Conservation (phyloP, 92 coral and sea anemone species). For the Palythoa caribaeorum region DNA sequence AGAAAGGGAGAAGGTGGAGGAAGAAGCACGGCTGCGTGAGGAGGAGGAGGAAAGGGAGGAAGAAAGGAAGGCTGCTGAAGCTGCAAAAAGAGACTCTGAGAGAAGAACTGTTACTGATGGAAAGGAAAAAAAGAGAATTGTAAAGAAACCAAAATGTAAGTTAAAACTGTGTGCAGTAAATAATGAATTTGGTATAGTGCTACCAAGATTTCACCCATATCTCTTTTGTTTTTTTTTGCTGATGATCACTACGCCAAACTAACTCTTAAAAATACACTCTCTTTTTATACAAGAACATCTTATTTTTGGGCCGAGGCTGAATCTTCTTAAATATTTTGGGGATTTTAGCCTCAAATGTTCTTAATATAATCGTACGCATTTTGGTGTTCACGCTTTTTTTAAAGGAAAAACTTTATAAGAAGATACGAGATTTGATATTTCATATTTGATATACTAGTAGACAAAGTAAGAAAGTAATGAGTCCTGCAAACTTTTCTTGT, state of each 20-base stretch:
- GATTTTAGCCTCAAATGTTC: too few species aligned
- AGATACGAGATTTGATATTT: too few species aligned
- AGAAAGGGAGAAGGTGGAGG: constrained; percentile 40
- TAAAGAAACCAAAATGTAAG: constrained; percentile 53
- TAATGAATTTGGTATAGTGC: neutral
- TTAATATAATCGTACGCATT: too few species aligned
- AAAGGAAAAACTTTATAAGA: too few species aligned
- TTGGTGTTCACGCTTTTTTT: too few species aligned
- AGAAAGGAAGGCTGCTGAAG: constrained; percentile 21
- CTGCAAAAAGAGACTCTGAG: neutral
- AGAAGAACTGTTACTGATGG: constrained; percentile 46
- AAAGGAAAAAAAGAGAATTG: constrained; percentile 41
- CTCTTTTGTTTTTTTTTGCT: neutral
- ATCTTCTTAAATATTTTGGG: too few species aligned
- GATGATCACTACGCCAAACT: neutral
- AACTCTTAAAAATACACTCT: too few species aligned
- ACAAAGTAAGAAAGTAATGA: too few species aligned
- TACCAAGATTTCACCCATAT: neutral
- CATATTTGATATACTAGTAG: too few species aligned
- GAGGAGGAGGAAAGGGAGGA: constrained; percentile 56
- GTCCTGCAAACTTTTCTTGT: too few species aligned
- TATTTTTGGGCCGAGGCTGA: too few species aligned
- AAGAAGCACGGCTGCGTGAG: constrained; percentile 6
- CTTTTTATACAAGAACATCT: too few species aligned
- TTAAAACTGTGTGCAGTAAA: neutral